These are phyloP conservation scores for Brachionus sp. DNA, from an alignment of 1,140 invertebrate species.

Conservation along the genomic window DNA sequence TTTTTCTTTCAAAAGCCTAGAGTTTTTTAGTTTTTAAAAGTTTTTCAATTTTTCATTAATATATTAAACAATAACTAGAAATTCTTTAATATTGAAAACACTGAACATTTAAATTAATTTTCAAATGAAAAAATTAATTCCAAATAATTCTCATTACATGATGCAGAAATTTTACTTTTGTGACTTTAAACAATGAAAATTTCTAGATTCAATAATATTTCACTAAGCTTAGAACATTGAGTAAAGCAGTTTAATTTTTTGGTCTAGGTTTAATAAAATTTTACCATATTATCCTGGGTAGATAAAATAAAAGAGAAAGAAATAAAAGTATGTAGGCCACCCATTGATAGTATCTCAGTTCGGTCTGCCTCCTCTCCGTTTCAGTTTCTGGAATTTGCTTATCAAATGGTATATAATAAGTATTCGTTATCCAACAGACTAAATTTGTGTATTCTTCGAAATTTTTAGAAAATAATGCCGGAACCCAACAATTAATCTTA, in stretches of 20 bases:
- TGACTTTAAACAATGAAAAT: neutral
- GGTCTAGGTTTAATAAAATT: slow-evolving; percentile 47
- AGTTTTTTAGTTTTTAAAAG: neutral
- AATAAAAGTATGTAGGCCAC: slow-evolving; percentile 59
- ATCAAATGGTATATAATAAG: slow-evolving; percentile 45
- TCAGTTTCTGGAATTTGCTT: slow-evolving; percentile 27
- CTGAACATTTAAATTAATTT: neutral
- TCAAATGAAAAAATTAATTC: neutral
- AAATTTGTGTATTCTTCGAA: slow-evolving; percentile 50
- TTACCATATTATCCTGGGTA: slow-evolving; percentile 57
- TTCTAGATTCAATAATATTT: neutral
- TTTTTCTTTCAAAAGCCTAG: neutral
- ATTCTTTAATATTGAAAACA: neutral
- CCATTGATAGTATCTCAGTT: slow-evolving; percentile 60
- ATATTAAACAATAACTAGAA: neutral
- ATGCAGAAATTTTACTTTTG: neutral
- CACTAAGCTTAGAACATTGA: neutral
- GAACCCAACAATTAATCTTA: slow-evolving; percentile 63
- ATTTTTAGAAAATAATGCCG: slow-evolving; percentile 47
- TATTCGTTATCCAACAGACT: slow-evolving; percentile 51
- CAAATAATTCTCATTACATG: neutral
- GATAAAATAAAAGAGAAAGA: slow-evolving; percentile 57
- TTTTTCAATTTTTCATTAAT: neutral
- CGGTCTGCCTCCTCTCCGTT: slow-evolving; percentile 47
- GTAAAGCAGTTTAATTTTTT: neutral